phyloP scores from a whole-genome alignment of 2,113 vertebrate species.

The Tinamus guttatus region DNA sequence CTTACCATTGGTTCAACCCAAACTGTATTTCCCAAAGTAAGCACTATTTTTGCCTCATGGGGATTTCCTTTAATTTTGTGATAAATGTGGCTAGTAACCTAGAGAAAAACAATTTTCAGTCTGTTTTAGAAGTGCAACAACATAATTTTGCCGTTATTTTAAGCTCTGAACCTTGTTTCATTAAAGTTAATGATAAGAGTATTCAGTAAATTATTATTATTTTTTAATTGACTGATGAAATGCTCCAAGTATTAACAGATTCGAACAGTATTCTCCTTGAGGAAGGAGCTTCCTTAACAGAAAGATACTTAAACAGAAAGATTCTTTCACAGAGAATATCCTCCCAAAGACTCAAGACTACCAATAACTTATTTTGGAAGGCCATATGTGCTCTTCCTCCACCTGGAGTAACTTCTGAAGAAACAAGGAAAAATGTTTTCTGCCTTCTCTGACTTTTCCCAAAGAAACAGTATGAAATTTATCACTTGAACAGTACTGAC shows the following conservation, averaged over 20 bases:
- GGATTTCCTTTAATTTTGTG: slow-evolving; percentile 85
- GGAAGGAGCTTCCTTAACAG: not conserved
- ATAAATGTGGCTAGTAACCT: slow-evolving; percentile 87
- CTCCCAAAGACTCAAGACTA: not conserved
- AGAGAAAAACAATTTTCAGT: slow-evolving; percentile 13
- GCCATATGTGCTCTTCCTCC: not conserved
- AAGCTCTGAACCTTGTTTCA: not conserved
- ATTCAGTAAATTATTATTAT: not conserved
- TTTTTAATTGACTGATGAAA: not conserved
- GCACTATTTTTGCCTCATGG: slow-evolving; percentile 86
- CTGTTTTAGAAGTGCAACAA: not conserved
- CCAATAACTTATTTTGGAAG: not conserved
- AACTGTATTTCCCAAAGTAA: slow-evolving; percentile 85
- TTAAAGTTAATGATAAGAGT: not conserved
- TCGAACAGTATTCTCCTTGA: not conserved
- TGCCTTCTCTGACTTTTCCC: not conserved
- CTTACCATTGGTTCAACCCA: slow-evolving; percentile 93
- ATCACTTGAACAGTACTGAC: not conserved
- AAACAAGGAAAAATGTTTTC: not conserved
- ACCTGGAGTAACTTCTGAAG: not conserved
- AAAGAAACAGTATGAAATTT: not conserved
- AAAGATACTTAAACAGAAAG: not conserved
- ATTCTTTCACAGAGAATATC: not conserved
- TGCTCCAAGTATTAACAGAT: not conserved
- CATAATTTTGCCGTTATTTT: not conserved